Conservation (phyloP, 2,797 vertebrate genomes). For the Cossypha dichroa region DNA sequence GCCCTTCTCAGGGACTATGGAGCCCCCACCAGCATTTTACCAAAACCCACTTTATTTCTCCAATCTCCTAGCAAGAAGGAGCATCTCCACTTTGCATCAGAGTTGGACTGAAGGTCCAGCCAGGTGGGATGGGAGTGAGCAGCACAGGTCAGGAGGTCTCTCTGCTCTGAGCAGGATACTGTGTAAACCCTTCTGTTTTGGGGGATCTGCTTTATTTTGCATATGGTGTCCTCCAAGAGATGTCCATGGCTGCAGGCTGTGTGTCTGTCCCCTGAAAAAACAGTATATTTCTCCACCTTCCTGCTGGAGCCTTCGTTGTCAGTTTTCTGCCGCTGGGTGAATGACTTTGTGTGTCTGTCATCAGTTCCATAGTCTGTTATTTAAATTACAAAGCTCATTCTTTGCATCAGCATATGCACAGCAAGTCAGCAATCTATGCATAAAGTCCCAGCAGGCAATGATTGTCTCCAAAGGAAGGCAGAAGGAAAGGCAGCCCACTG, state of each 20-base stretch:
- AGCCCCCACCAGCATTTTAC: background rate
- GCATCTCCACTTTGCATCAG: background rate
- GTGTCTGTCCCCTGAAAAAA: background rate
- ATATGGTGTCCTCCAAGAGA: background rate
- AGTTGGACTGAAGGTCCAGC: background rate
- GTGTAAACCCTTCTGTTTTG: background rate
- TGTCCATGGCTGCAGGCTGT: background rate
- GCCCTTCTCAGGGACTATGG: background rate
- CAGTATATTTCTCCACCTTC: background rate
- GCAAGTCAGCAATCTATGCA: constrained; percentile 64
- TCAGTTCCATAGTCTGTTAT: constrained; percentile 49
- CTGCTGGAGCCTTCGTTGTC: background rate
- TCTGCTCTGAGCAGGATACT: background rate
- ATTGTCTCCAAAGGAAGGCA: constrained; percentile 58
- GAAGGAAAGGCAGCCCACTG: constrained; percentile 11
- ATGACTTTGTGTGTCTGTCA: background rate
- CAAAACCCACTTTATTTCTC: background rate
- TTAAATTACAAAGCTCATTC: constrained; percentile 62
- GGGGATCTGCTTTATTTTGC: background rate
- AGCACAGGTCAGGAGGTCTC: background rate
- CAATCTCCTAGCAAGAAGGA: background rate
- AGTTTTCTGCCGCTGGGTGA: background rate
- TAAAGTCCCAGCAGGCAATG: constrained; percentile 63
- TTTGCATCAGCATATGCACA: constrained; percentile 28
- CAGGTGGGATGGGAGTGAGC: background rate